phyloP scores from a whole-genome alignment of 2,113 vertebrate species.

The Zosterops lateralis region DNA sequence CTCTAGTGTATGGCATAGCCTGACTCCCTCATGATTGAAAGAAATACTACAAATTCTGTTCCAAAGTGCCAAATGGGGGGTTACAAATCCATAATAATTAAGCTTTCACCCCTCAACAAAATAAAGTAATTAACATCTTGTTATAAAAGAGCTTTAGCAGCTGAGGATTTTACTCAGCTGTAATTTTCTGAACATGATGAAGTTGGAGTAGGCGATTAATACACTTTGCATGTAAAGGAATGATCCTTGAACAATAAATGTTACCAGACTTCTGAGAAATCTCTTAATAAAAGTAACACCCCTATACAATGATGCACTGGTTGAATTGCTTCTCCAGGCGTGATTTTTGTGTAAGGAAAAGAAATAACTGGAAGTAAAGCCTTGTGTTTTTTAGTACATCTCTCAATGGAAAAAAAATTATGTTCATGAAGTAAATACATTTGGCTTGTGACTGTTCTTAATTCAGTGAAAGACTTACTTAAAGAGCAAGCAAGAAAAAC shows the following conservation, averaged over 20 bases:
- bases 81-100: slow-evolving; percentile 30
- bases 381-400: background rate
- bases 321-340: background rate
- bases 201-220: background rate
- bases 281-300: background rate
- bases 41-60: slow-evolving; percentile 13
- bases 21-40: background rate
- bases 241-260: background rate
- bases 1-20: background rate
- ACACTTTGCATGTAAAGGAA: background rate
- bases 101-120: slow-evolving; percentile 23
- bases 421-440: background rate
- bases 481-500: background rate
- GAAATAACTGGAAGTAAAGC: background rate
- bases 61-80: background rate
- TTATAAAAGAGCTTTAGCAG: slow-evolving; percentile 4
- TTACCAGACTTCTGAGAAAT: background rate
- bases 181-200: background rate
- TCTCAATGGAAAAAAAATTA: background rate
- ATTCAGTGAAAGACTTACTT: background rate
- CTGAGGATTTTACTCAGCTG: slow-evolving; percentile 1
- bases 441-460: background rate
- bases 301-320: background rate
- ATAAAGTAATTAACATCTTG: slow-evolving; percentile 23
- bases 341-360: background rate